Conservation (phyloP, 2,888 invertebrate species). For the Zelleria hepariella region DNA sequence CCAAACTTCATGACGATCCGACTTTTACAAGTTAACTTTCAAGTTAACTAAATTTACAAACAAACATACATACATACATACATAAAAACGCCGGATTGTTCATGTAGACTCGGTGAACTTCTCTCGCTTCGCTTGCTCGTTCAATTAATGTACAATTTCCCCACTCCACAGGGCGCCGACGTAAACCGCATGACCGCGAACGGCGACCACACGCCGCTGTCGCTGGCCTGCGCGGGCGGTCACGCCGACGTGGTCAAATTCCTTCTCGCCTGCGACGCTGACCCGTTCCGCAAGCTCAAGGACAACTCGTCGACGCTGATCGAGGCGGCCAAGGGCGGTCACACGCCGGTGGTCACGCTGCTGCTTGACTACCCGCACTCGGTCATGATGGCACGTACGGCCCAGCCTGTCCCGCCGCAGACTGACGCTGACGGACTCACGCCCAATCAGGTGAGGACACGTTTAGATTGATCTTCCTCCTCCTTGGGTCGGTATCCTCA, state of each 20-base stretch:
- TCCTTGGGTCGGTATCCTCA: too few relatives aligned
- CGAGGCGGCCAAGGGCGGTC: conserved; percentile 98
- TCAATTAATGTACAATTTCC: neutral
- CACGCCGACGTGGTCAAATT: conserved; percentile 94
- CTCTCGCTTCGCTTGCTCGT: neutral
- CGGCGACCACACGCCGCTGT: conserved; percentile 97
- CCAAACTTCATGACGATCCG: too few relatives aligned
- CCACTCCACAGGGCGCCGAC: conserved; percentile 44
- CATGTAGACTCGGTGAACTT: too few relatives aligned
- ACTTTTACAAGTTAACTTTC: neutral
- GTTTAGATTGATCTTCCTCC: too few relatives aligned
- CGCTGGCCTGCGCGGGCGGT: conserved; percentile 96
- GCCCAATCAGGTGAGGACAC: conserved; percentile 25
- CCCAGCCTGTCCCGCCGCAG: conserved; percentile 25
- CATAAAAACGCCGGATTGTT: too few relatives aligned
- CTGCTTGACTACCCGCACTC: conserved; percentile 95
- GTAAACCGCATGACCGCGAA: conserved; percentile 83
- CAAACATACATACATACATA: too few relatives aligned
- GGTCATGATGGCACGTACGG: conserved; percentile 77
- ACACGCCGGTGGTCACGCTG: conserved; percentile 94
- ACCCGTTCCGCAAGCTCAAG: conserved; percentile 96
- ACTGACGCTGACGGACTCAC: conserved; percentile 36
- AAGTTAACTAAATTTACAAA: too few relatives aligned
- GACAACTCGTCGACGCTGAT: conserved; percentile 99
- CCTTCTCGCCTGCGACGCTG: conserved; percentile 91